phyloP scores from a whole-genome alignment of 2,113 vertebrate species.

The Megalops atlanticus region DNA sequence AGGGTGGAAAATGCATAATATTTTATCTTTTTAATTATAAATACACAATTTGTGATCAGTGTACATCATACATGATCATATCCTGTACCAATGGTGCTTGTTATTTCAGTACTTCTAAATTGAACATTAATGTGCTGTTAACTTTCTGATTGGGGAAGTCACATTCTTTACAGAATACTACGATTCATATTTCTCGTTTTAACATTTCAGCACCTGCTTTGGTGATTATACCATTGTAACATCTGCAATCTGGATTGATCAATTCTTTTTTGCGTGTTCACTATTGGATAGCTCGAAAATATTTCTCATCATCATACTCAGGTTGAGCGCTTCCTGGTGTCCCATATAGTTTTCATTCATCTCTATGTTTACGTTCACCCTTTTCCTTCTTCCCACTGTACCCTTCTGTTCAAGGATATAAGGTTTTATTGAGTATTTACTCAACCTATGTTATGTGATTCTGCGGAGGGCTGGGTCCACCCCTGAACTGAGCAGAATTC shows the following conservation, averaged over 20 bases:
- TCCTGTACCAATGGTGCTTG: neutral
- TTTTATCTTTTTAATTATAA: neutral
- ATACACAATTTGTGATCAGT: neutral
- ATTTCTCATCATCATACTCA: neutral
- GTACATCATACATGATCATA: neutral
- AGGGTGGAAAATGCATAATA: neutral
- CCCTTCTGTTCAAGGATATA: conserved; percentile 87
- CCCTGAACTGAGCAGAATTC: conserved; percentile 37
- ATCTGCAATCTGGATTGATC: neutral
- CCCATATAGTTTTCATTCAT: conserved; percentile 17
- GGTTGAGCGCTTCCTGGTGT: neutral
- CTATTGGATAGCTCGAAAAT: conserved; percentile 2
- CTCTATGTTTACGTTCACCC: conserved; percentile 58
- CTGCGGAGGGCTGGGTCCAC: conserved; percentile 61
- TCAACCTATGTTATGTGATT: conserved; percentile 12
- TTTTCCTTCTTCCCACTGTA: conserved; percentile 34
- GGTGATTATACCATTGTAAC: too few species aligned
- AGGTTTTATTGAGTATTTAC: conserved; percentile 56
- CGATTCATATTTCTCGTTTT: too few species aligned
- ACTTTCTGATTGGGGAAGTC: neutral
- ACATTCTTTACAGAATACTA: too few species aligned
- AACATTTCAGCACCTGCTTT: too few species aligned
- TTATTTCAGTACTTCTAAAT: neutral
- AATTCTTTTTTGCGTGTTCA: neutral
- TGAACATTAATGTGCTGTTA: neutral